Base-by-base conservation (phyloP, 2,113 vertebrate species). In the Anarrhichthys ocellatus region DNA sequence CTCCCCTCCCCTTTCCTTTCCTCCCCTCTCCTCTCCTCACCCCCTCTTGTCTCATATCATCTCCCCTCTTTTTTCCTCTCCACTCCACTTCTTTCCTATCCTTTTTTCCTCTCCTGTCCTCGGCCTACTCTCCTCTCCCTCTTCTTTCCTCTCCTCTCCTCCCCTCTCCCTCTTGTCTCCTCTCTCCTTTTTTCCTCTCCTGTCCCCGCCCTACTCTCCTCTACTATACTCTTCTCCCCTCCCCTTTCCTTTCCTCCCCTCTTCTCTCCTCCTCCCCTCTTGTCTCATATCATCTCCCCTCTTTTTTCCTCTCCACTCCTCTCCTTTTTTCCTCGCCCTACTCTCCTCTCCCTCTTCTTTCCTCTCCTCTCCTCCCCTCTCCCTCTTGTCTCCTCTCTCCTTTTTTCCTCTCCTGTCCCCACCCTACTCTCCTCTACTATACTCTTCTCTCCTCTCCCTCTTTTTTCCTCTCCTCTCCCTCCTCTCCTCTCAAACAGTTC, bases 161-260 rank as follows among this genome's bases (percentile, higher is more conserved):
- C 85, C 87, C 76, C 68, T 68, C 63, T 87, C 84, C 73, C 81
- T 71, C 89, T 85, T 89, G 38, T 77, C 63, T 52, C 24, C 80
- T 78, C 58, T 62, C 10, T 18, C 3, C 29, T 10, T 17, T 20
- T n/a, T n/a, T n/a, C n/a, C 1, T 11, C 0, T 62, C 59, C 2
- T 1, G 8, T 34, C 29, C 17, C 7, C 29, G 18, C 29, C 4
- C 17, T 48, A 14, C 1, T 48, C 1, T 48, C 17, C 48, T 22
- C 2, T 1, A 7, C 2, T 22, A 0, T 38, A 17, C 1, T 6
- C 3, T 2, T 17, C 15, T 48, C 22, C 22, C 24, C 52, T 24
- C 52, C 52, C 24, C 10, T 4, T 20, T 5, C 50, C 9, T n/a
- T 2, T n/a, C 50, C 9, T 9, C 6, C 4, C 50, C 50, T 52